These are phyloP conservation scores for Cerastis rubricosa DNA, from an alignment of 2,888 invertebrate genomes.

Conservation along the genomic window DNA sequence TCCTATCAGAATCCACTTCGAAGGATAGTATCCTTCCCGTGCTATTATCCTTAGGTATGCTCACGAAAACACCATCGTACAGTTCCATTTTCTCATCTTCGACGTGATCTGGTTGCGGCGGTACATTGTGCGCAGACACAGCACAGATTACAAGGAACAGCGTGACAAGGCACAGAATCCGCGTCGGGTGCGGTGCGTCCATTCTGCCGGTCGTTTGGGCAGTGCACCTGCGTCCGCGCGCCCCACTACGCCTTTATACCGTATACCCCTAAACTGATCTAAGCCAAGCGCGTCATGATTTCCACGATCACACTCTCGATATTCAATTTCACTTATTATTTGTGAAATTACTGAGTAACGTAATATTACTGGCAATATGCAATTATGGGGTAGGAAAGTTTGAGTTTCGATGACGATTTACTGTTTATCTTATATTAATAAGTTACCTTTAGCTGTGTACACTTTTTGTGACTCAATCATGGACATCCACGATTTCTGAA, in stretches of 20 bases:
- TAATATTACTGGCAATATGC: slow-evolving; percentile 31
- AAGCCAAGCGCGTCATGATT: slow-evolving; percentile 42
- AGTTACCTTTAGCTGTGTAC: not conserved
- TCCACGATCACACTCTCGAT: slow-evolving; percentile 48
- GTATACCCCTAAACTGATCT: slow-evolving; percentile 66
- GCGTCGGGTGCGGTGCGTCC: slow-evolving; percentile 76
- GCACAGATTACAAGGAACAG: slow-evolving; percentile 65
- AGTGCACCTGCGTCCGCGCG: slow-evolving; percentile 69
- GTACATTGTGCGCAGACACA: slow-evolving; percentile 65
- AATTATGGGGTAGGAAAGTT: slow-evolving; percentile 21
- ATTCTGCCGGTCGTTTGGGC: slow-evolving; percentile 79
- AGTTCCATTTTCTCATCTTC: slow-evolving; percentile 78
- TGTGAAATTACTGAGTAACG: slow-evolving; percentile 30
- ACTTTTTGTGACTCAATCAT: not conserved
- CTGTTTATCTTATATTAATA: not conserved
- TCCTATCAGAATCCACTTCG: slow-evolving; percentile 77
- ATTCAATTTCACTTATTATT: slow-evolving; percentile 61
- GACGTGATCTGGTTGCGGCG: slow-evolving; percentile 47
- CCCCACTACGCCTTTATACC: slow-evolving; percentile 67
- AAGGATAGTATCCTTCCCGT: slow-evolving; percentile 79
- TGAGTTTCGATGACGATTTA: not conserved
- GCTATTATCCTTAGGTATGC: slow-evolving; percentile 76
- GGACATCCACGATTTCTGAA: not conserved
- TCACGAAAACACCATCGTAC: slow-evolving; percentile 81
- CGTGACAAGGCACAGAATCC: slow-evolving; percentile 68